Evolutionary conservation across 1,140 invertebrate genomes (phyloP).

Genomic region (Zaprionus ghesquierei): DNA sequence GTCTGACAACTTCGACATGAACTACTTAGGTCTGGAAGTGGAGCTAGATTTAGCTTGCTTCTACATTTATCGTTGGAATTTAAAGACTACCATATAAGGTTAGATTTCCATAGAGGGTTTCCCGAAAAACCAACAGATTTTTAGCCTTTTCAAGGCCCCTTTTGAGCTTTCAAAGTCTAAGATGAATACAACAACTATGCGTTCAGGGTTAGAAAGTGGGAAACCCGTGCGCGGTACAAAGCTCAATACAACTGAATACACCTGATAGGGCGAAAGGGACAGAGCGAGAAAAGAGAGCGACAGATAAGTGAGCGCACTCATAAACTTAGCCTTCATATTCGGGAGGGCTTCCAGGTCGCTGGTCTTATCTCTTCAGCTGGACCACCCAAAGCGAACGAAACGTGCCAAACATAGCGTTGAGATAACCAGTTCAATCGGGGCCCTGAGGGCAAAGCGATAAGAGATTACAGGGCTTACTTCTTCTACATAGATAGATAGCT

Average conservation of each 20-base stretch:
- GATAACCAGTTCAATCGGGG: slow-evolving; percentile 33
- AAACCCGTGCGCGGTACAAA: slow-evolving; percentile 43
- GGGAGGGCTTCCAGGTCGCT: background rate
- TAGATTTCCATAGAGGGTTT: background rate
- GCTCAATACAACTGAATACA: background rate
- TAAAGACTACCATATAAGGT: background rate
- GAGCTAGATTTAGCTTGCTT: background rate
- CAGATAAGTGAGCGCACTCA: slow-evolving; percentile 39
- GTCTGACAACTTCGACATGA: background rate
- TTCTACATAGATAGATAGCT: background rate
- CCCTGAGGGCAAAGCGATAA: background rate
- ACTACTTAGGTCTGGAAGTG: background rate
- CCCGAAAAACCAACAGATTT: background rate
- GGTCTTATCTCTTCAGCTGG: slow-evolving; percentile 1
- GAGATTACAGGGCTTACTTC: background rate
- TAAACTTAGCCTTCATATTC: slow-evolving; percentile 15
- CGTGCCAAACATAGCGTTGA: slow-evolving; percentile 25
- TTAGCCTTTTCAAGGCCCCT: slow-evolving; percentile 4
- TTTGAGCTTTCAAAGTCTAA: slow-evolving; percentile 5
- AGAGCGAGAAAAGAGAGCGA: background rate
- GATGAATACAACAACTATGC: slow-evolving; percentile 53
- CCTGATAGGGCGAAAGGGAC: background rate
- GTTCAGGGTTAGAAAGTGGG: slow-evolving; percentile 17
- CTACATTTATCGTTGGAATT: background rate
- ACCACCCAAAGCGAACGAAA: slow-evolving; percentile 51